Evolutionary conservation across 2,888 invertebrate genomes (phyloP).

Genomic region (Sicus ferrugineus): DNA sequence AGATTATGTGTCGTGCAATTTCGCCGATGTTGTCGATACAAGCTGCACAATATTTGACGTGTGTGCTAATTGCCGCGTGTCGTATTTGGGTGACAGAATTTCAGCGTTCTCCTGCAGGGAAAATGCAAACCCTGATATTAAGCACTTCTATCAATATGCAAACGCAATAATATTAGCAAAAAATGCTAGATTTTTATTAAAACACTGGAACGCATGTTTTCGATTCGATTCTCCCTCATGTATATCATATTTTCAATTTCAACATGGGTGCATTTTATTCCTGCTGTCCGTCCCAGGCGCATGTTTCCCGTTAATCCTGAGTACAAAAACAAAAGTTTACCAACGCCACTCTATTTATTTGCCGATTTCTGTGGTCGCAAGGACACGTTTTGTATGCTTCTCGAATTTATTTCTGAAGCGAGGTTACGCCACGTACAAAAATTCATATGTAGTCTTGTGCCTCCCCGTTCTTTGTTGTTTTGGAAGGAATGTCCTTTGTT

Average conservation of each 20-base stretch:
- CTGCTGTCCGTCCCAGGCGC: neutral
- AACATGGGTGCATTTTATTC: neutral
- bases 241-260: neutral
- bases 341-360: neutral
- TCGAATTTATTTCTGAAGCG: conserved; percentile 10
- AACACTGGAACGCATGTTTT: neutral
- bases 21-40: conserved; percentile 15
- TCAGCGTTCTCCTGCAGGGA: neutral
- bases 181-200: neutral
- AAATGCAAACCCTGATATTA: conserved; percentile 1
- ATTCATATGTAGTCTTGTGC: neutral
- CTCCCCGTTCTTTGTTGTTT: neutral
- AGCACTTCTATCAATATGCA: neutral
- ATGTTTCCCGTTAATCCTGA: conserved; percentile 13
- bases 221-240: neutral
- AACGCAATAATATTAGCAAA: neutral
- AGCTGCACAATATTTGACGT: conserved; percentile 2
- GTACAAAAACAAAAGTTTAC: conserved; percentile 2
- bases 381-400: conserved; percentile 13
- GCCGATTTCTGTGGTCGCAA: conserved; percentile 12
- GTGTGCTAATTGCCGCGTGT: conserved; percentile 19
- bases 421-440: neutral
- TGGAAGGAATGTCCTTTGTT: neutral
- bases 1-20: neutral
- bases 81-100: conserved; percentile 1